Percentiles rank a stretch among this genome's conserved stretches.
phyloP scores from a whole-genome alignment of 2,888 invertebrate genomes.

The Yponomeuta malinellus region DNA sequence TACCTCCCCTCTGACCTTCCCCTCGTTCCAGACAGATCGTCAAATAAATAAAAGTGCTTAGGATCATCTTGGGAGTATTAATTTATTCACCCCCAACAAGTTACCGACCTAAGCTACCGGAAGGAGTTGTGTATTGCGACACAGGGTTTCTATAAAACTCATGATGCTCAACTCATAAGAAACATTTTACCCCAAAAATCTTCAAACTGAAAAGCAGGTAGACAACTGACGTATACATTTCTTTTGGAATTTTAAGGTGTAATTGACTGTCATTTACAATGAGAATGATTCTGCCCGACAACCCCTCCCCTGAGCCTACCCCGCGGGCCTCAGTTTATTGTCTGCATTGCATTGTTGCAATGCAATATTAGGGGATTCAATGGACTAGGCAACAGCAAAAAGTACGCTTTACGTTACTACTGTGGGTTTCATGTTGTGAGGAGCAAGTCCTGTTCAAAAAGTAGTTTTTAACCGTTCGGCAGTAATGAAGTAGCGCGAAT shows the following conservation, averaged over 20 bases:
- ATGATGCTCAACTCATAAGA: neutral
- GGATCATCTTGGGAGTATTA: too few relatives aligned
- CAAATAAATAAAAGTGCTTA: too few relatives aligned
- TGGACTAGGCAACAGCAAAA: neutral
- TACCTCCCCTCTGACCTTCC: too few relatives aligned
- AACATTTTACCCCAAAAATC: neutral
- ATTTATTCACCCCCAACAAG: too few relatives aligned
- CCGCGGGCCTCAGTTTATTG: slow-evolving; percentile 8
- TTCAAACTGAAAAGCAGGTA: slow-evolving; percentile 13
- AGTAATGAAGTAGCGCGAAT: neutral
- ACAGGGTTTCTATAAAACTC: neutral
- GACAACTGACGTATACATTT: slow-evolving; percentile 15
- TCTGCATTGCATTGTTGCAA: slow-evolving; percentile 8
- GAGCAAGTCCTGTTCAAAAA: neutral
- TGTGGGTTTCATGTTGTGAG: neutral
- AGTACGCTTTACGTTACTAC: neutral
- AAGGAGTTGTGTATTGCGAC: too few relatives aligned
- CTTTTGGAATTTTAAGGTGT: slow-evolving; percentile 55
- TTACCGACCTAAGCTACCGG: too few relatives aligned
- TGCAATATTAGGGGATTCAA: slow-evolving; percentile 13
- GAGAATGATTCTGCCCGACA: slow-evolving; percentile 17
- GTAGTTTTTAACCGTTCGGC: neutral
- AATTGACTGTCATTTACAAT: slow-evolving; percentile 57
- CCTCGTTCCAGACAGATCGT: too few relatives aligned
- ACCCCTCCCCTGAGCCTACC: neutral